Evolutionary conservation across 2,888 invertebrate genomes (phyloP), one percentile per base, ranked within the genome.

Genomic region (Athripsodes cinereus): DNA sequence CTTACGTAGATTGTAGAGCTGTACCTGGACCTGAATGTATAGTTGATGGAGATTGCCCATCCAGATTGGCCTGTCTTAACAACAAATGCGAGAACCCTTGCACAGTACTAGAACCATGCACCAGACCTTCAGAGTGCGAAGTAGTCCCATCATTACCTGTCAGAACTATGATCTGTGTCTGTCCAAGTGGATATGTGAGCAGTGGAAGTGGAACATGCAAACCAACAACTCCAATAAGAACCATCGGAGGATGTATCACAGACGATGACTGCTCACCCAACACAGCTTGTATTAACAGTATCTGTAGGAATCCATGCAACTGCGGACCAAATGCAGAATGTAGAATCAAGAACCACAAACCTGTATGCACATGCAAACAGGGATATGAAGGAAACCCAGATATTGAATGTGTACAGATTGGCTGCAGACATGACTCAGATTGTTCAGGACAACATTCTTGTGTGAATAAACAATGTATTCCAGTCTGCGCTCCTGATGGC

Each of bases 301-400:
- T 92, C 18, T 94, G 94, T 69, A 83, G 82, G 65, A 84, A 92
- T 69, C 93, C 93, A 3, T 94, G 94, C 69, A 85, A 87, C 62
- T 92, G 92, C 69, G 94, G 93, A 44, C 81, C 87, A 0, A 88
- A 92, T 68, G 88, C 94, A 1, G 86, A 90, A 65, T 95, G 95
- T 69, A 82, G 87, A 67, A 87, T 92, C 62, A 85, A 84, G 71
- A 84, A 90, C 68, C 94, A 95, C 68, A 90, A 90, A 70, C 92
- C 93, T 0, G 86, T 92, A 0, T 95, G 95, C 68, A 87, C 90
- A 0, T 95, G 95, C 70, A 81, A 82, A 61, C 83, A 85, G 67
- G 92, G 92, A 49, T 94, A 83, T 66, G 86, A 90, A 62, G 95
- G 94, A 55, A 91, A 92, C 70, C 90, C 93, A 22, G 86, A 90